Conservation (phyloP, 2,888 invertebrate species). For the Galerucella calmariensis region DNA sequence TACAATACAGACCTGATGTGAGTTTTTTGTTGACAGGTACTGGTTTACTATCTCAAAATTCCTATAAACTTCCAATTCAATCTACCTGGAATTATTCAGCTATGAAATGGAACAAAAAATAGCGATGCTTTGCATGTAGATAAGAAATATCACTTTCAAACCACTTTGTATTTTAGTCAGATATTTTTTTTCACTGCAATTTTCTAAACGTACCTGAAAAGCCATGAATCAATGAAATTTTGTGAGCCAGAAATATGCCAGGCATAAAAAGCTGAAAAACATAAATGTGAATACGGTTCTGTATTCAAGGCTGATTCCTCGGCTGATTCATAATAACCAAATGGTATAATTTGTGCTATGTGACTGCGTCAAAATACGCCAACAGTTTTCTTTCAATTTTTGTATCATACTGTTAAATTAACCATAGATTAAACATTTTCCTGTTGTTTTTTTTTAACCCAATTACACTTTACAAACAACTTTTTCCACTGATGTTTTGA, state of each 20-base stretch:
- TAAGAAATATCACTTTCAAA: no score
- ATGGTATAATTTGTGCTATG: slow-evolving; percentile 12
- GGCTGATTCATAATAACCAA: background rate
- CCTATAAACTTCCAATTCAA: no score
- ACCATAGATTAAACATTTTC: slow-evolving; percentile 19
- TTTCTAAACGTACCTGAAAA: no score
- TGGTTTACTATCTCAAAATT: no score
- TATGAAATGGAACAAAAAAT: no score
- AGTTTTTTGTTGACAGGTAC: no score
- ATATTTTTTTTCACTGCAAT: no score
- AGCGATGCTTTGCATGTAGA: no score
- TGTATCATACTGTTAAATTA: slow-evolving; percentile 18
- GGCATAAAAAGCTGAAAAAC: background rate
- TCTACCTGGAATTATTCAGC: no score
- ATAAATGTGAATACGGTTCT: background rate
- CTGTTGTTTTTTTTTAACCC: slow-evolving; percentile 10
- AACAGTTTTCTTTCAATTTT: slow-evolving; percentile 27
- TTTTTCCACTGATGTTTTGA: background rate
- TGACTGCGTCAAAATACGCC: slow-evolving; percentile 9
- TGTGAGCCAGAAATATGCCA: background rate
- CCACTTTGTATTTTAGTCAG: no score
- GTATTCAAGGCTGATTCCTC: background rate
- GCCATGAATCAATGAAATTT: no score
- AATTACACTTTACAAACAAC: slow-evolving; percentile 7
- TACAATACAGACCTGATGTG: no score